Evolutionary conservation across 2,888 invertebrate genomes (phyloP).

Genomic region (Drosophila quinaria): DNA sequence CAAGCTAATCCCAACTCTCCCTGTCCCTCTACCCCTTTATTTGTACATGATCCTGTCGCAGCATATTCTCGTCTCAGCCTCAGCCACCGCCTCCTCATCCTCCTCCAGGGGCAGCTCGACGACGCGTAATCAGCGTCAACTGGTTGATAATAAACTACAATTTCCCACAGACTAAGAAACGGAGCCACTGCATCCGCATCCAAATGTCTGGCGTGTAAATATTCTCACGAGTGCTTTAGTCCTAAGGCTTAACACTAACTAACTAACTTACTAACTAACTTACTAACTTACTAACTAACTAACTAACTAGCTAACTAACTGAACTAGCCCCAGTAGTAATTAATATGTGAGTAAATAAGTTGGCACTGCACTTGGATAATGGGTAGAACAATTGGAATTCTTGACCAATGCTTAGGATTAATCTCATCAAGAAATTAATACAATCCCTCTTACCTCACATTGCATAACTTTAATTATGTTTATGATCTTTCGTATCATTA

Average conservation of each 20-base stretch:
- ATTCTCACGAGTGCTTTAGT: constrained; percentile 50
- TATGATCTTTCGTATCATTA: background rate
- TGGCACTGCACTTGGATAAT: constrained; percentile 22
- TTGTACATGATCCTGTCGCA: constrained; percentile 26
- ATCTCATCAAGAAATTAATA: background rate
- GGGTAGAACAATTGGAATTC: constrained; percentile 10
- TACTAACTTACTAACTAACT: background rate
- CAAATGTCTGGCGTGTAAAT: constrained; percentile 58
- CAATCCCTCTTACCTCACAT: constrained; percentile 16
- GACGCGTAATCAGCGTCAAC: constrained; percentile 46
- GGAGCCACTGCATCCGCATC: constrained; percentile 13
- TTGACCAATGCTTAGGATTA: constrained; percentile 52
- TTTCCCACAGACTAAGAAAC: constrained; percentile 59
- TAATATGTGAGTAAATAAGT: constrained; percentile 5
- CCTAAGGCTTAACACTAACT: constrained; percentile 26
- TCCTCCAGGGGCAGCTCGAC: constrained; percentile 40
- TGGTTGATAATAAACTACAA: constrained; percentile 55
- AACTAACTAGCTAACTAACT: constrained; percentile 22
- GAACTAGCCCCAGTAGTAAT: constrained; percentile 12
- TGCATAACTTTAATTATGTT: constrained; percentile 4
- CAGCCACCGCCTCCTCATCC: constrained; percentile 46
- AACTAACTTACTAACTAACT: constrained; percentile 16
- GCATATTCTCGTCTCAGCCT: constrained; percentile 28
- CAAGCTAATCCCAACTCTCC: constrained; percentile 3
- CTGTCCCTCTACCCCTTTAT: constrained; percentile 1